phyloP scores from a whole-genome alignment of 1,140 invertebrate genomes.

The Neodiprion pinetum region DNA sequence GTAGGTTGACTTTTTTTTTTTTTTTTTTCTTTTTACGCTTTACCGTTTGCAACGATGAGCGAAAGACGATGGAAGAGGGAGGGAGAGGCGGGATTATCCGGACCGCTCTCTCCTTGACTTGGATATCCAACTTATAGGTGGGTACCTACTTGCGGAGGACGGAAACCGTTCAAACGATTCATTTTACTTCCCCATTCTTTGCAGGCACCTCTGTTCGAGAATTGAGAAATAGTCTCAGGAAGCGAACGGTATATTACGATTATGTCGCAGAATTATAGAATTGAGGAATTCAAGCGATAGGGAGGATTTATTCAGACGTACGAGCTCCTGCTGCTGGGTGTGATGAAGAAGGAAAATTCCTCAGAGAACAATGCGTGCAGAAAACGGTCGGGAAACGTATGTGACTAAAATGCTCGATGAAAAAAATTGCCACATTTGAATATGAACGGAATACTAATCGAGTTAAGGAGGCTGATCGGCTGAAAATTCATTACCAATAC shows the following conservation, averaged over 20 bases:
- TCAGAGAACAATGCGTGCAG: too few species aligned
- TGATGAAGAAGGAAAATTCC: background rate
- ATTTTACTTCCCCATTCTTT: background rate
- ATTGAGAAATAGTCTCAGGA: background rate
- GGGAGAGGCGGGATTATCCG: background rate
- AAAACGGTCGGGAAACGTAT: too few species aligned
- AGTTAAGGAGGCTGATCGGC: too few species aligned
- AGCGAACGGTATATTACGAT: background rate
- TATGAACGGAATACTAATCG: too few species aligned
- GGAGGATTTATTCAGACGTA: too few species aligned
- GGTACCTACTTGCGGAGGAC: too few species aligned
- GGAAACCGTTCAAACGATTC: background rate
- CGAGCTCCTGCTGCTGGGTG: too few species aligned
- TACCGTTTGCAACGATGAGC: background rate
- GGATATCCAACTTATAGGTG: background rate
- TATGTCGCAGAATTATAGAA: background rate
- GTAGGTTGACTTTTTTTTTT: background rate
- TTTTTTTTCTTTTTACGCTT: background rate
- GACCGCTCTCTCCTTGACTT: background rate
- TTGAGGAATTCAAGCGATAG: too few species aligned
- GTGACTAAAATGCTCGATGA: too few species aligned
- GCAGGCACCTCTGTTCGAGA: background rate
- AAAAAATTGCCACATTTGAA: too few species aligned
- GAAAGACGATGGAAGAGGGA: background rate
- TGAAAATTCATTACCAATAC: too few species aligned